Percentiles rank a stretch among this genome's conserved stretches.
These are phyloP conservation scores for Leptodactylus fuscus DNA, from an alignment of 2,113 vertebrate species.

Conservation along the genomic window DNA sequence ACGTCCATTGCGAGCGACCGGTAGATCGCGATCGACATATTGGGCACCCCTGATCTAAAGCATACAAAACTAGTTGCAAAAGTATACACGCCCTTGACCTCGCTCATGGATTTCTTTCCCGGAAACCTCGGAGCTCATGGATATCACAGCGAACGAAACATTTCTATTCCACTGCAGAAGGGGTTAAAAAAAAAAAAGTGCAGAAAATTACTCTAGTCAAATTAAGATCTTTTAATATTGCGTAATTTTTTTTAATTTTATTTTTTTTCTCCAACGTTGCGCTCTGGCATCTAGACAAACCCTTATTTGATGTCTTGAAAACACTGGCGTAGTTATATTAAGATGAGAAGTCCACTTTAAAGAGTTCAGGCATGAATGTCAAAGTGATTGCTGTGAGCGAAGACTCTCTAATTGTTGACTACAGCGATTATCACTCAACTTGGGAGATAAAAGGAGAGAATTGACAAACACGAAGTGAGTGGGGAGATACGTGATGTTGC, in stretches of 20 bases:
- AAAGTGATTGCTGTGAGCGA: constrained; percentile 44
- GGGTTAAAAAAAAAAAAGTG: background rate
- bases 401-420: constrained; percentile 48
- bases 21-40: too few species aligned
- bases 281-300: constrained; percentile 7
- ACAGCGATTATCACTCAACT: constrained; percentile 39
- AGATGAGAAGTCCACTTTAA: constrained; percentile 45
- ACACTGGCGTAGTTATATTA: constrained; percentile 1
- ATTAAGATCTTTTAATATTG: background rate
- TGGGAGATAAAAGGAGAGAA: constrained; percentile 42
- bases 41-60: too few species aligned
- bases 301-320: constrained; percentile 13
- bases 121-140: background rate
- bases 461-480: constrained; percentile 42
- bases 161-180: background rate
- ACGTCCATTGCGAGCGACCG: too few species aligned
- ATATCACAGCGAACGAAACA: background rate
- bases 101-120: too few species aligned
- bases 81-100: background rate
- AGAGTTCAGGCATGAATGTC: constrained; percentile 36
- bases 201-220: background rate
- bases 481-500: constrained; percentile 23
- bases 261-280: background rate
- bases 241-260: background rate
- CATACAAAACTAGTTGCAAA: background rate